Percentiles rank a stretch among this genome's conserved stretches.
Conservation (phyloP, 2,888 invertebrate species). For the Noctua janthe region DNA sequence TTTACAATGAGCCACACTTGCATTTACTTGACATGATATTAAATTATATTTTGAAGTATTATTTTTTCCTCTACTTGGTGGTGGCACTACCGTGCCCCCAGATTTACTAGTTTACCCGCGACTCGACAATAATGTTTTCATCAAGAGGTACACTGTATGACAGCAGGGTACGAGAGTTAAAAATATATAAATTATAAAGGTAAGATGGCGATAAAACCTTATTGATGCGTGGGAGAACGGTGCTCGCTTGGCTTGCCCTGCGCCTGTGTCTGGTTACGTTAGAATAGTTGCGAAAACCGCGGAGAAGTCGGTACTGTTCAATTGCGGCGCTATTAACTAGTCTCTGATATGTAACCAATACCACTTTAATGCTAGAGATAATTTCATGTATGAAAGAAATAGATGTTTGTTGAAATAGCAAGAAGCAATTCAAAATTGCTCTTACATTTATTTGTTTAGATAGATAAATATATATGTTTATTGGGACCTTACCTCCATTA, state of each 20-base stretch:
- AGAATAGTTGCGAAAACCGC: neutral
- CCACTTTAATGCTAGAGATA: neutral
- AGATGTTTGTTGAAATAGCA: neutral
- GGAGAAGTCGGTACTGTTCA: neutral
- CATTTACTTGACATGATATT: neutral
- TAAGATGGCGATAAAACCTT: neutral
- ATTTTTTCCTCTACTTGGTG: neutral
- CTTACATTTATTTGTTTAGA: neutral
- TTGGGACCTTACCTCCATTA: constrained; percentile 90
- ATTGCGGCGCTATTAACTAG: neutral
- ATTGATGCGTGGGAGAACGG: neutral
- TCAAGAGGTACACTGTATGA: neutral
- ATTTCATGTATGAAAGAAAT: neutral
- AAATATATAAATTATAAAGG: neutral
- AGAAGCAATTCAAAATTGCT: neutral
- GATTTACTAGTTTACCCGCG: neutral
- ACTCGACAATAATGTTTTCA: neutral
- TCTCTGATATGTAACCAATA: neutral
- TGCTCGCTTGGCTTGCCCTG: neutral
- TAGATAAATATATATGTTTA: too few species aligned
- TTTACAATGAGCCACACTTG: neutral
- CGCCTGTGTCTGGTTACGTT: neutral
- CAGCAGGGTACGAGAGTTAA: neutral
- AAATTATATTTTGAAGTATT: neutral
- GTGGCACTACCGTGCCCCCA: neutral